Percentiles rank a stretch among this genome's conserved stretches.
phyloP scores from a whole-genome alignment of 2,888 invertebrate genomes.

The Mechanitis mazaeus region DNA sequence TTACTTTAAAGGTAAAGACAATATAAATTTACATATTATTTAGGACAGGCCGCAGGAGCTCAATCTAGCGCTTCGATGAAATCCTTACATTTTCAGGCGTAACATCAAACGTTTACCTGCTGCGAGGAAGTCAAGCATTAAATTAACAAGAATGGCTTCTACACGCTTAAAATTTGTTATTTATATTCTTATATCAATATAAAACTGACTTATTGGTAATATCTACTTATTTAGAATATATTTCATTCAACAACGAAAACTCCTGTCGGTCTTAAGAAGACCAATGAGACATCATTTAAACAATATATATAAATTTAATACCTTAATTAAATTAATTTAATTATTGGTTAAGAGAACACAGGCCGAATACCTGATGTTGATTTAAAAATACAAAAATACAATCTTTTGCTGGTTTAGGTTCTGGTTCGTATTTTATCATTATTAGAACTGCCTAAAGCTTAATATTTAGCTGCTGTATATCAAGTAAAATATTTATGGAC shows the following conservation, averaged over 20 bases:
- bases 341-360: too few relatives aligned
- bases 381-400: too few relatives aligned
- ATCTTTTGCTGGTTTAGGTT: too few relatives aligned
- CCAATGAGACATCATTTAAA: too few relatives aligned
- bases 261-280: background rate
- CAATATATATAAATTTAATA: too few relatives aligned
- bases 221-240: background rate
- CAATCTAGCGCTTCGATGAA: conserved; percentile 20
- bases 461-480: too few relatives aligned
- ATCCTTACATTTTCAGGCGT: conserved; percentile 11
- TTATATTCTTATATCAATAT: background rate
- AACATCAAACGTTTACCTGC: conserved; percentile 20
- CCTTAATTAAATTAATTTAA: too few relatives aligned
- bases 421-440: too few relatives aligned
- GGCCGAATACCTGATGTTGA: too few relatives aligned
- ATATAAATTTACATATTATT: conserved; percentile 12
- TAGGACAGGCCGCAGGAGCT: background rate
- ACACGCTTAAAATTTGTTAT: background rate
- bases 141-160: conserved; percentile 16
- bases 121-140: conserved; percentile 17
- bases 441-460: too few relatives aligned
- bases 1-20: conserved; percentile 2
- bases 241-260: background rate
- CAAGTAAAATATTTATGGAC: background rate
- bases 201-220: too few relatives aligned